Evolutionary conservation across 2,888 invertebrate genomes (phyloP), one percentile per base, ranked within the genome.

Genomic region (Opisthograptis luteolata): DNA sequence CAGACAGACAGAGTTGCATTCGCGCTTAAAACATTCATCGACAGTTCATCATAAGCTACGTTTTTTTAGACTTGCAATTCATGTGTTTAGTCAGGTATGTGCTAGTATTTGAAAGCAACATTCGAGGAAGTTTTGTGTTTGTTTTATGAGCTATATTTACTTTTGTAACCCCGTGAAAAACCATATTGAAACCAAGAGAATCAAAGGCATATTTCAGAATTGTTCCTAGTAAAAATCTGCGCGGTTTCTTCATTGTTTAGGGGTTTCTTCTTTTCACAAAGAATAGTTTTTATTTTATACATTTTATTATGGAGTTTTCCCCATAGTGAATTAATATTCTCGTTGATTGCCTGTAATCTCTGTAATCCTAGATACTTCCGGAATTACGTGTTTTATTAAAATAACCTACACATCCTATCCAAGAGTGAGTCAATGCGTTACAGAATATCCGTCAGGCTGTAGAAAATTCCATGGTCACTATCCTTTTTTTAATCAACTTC

Each of bases 331-430:
- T 30, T 14, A 9, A n/a, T 14, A 25, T 34, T 17, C 5, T 1
- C 31, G 19, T 10, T 22, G 22, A 10, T 31, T 46, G 25, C 30
- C 12, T n/a, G 32, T 19, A 27, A 19, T 32, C 9, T 15, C 17
- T 17, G 19, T 19, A 14, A 22, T 27, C 14, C 27, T 20, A n/a
- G 24, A 32, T 19, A 19, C 20, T 34, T 40, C 39, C 32, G 10
- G 47, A 35, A 47, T 35, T 31, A 15, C 9, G 20, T 24, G 9
- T 28, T 32, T 39, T 35, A 15, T 12, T 22, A 9, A 12, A 35
- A 28, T 41, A 20, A 40, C 28, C 14, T 22, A 27, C 12, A 15
- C 25, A 27, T 24, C 40, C 20, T 20, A 34, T 39, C 20, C 32
- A 46, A 25, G 5, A 41, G 12, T 15, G 31, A 24, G 0, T 22